These are phyloP conservation scores for Ptychobarbus kaznakovi DNA, from an alignment of 2,797 vertebrate species.

Conservation along the genomic window DNA sequence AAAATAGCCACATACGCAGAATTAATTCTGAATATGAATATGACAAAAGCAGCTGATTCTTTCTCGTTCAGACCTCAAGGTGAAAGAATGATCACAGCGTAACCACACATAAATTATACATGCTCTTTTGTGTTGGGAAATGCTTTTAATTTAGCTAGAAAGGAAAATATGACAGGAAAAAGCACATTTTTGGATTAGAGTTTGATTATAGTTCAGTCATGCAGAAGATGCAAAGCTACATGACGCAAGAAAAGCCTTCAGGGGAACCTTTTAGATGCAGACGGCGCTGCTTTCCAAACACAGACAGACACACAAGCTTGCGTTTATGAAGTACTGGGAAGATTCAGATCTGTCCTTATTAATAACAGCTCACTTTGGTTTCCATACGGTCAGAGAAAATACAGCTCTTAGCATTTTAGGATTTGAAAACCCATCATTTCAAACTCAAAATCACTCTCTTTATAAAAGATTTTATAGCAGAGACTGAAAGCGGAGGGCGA, in stretches of 20 bases:
- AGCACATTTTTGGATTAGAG: constrained; percentile 23
- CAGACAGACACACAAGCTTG: background rate
- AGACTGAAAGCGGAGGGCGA: background rate
- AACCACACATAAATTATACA: constrained; percentile 33
- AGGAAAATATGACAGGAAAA: constrained; percentile 28
- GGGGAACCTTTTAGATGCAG: constrained; percentile 55
- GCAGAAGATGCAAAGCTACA: constrained; percentile 47
- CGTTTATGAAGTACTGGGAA: background rate
- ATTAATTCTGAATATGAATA: constrained; percentile 28
- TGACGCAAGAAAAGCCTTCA: constrained; percentile 44
- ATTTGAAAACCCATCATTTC: background rate
- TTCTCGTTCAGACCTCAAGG: background rate
- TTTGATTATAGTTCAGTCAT: constrained; percentile 30
- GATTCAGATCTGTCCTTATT: background rate
- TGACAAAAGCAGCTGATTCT: background rate
- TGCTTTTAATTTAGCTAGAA: constrained; percentile 27
- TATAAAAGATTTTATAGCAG: background rate
- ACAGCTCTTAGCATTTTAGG: background rate
- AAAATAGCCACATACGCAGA: constrained; percentile 26
- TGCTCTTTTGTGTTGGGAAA: constrained; percentile 15
- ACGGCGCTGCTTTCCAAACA: background rate
- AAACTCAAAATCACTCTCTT: background rate
- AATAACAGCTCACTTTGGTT: background rate
- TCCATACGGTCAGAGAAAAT: background rate
- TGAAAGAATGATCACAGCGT: background rate